Conservation (phyloP, 2,888 invertebrate species). For the Standfussiana lucernea region DNA sequence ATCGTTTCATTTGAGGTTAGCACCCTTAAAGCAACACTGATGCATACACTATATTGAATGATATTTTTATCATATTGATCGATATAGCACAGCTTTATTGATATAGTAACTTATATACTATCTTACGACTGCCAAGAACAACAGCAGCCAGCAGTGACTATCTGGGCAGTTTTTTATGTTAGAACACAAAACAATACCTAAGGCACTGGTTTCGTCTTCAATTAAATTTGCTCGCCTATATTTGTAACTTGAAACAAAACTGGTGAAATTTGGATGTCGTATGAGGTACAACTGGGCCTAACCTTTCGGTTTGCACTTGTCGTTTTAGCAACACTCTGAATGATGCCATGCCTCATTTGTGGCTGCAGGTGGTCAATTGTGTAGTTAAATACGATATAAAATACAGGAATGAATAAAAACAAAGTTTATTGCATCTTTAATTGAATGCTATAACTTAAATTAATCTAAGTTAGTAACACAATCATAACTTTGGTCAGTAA, state of each 20-base stretch:
- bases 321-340: neutral
- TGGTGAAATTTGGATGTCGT: neutral
- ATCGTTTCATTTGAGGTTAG: constrained; percentile 34
- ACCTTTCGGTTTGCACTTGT: neutral
- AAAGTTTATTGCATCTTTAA: constrained; percentile 16
- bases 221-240: neutral
- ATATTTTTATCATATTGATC: neutral
- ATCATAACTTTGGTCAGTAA: constrained; percentile 35
- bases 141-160: no score
- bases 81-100: neutral
- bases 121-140: neutral
- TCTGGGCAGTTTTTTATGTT: neutral
- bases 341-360: neutral
- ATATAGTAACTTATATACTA: neutral
- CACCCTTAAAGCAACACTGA: neutral
- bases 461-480: constrained; percentile 37
- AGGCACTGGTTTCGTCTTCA: neutral
- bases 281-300: neutral
- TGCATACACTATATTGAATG: neutral
- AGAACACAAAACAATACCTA: neutral
- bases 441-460: constrained; percentile 17
- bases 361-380: neutral
- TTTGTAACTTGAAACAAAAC: neutral
- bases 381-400: neutral
- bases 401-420: constrained; percentile 5